These are phyloP conservation scores for Psilopogon haemacephalus DNA, from an alignment of 2,113 vertebrate genomes.

Conservation along the genomic window DNA sequence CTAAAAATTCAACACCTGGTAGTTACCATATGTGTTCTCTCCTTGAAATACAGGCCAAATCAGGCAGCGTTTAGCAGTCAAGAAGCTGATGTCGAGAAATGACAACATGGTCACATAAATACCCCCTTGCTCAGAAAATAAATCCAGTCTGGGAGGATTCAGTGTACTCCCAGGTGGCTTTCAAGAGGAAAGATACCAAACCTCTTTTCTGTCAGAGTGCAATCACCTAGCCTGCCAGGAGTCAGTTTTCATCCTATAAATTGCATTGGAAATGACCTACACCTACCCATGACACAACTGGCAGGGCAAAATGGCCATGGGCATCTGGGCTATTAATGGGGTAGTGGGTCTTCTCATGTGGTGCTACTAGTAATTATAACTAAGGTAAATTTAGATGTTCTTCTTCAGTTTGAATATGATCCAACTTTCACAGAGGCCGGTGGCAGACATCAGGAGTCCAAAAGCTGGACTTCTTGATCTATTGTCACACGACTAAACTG, in stretches of 20 bases:
- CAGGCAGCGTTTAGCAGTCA: accelerated
- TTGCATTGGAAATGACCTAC: background rate
- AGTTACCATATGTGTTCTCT: background rate
- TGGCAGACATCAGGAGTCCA: background rate
- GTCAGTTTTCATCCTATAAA: background rate
- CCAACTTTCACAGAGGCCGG: background rate
- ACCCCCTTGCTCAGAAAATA: background rate
- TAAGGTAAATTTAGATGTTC: background rate
- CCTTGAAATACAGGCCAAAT: background rate
- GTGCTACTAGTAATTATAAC: background rate
- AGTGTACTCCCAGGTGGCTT: background rate
- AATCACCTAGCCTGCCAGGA: background rate
- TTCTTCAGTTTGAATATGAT: background rate
- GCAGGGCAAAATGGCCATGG: background rate
- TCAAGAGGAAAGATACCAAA: background rate
- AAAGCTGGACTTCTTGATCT: background rate
- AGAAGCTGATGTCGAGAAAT: background rate
- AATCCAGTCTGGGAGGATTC: background rate
- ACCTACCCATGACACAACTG: accelerated
- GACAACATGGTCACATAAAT: accelerated
- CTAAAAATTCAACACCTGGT: background rate
- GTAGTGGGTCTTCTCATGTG: background rate
- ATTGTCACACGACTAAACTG: background rate
- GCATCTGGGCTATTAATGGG: accelerated
- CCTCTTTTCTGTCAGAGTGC: background rate